Evolutionary conservation across 2,888 invertebrate genomes (phyloP).

Genomic region (Drosophila neonasuta): DNA sequence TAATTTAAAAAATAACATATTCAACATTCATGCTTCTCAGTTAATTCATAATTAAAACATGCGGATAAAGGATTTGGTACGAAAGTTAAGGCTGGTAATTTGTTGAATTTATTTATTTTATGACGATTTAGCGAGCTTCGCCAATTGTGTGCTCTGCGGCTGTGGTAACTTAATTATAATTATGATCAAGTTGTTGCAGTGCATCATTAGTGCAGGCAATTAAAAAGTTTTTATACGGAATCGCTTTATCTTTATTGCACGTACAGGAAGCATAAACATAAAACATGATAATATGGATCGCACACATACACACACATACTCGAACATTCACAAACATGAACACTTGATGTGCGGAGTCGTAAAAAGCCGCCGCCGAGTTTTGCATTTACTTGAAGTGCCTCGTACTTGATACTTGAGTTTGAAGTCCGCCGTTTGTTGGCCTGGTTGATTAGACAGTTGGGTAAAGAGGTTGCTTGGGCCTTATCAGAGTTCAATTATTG

Average conservation of each 20-base stretch:
- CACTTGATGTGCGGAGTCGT: conserved; percentile 33
- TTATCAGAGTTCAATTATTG: conserved; percentile 32
- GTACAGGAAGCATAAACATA: conserved; percentile 70
- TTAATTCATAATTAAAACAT: too few relatives aligned
- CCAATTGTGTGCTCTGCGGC: conserved; percentile 27
- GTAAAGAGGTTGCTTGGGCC: conserved; percentile 5
- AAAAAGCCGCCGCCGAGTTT: conserved; percentile 44
- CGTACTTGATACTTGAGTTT: conserved; percentile 12
- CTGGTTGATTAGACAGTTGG: conserved; percentile 51
- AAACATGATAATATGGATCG: conserved; percentile 62
- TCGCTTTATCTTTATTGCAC: conserved; percentile 75
- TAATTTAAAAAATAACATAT: too few relatives aligned
- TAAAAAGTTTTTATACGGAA: conserved; percentile 75
- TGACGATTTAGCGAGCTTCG: background rate
- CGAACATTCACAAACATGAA: conserved; percentile 5
- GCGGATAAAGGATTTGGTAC: too few relatives aligned
- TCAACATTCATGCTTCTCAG: too few relatives aligned
- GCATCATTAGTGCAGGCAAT: conserved; percentile 79
- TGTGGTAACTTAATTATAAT: conserved; percentile 53
- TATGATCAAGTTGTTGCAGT: conserved; percentile 76
- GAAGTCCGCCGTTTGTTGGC: conserved; percentile 21
- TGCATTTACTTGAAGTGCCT: conserved; percentile 53
- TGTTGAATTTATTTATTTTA: background rate
- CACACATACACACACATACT: conserved; percentile 19
- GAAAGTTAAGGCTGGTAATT: background rate